These are phyloP conservation scores for Erebia ligea DNA, from an alignment of 2,888 invertebrate species.

Conservation along the genomic window DNA sequence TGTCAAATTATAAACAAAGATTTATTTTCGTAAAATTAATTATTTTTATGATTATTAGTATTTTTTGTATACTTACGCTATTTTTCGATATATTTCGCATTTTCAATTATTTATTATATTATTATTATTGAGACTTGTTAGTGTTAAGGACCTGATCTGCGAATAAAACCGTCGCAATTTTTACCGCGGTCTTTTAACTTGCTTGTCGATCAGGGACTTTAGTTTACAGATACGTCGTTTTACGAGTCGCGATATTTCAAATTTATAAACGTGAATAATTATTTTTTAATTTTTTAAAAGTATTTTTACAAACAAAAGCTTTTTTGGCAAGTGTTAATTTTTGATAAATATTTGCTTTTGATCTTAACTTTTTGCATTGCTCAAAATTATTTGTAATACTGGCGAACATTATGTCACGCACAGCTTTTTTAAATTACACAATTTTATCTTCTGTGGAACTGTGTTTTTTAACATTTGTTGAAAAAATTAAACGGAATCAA, in stretches of 20 bases:
- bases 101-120: slow-evolving; percentile 10
- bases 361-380: slow-evolving; percentile 22
- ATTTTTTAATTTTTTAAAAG: slow-evolving; percentile 31
- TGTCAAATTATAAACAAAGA: slow-evolving; percentile 33
- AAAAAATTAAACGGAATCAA: no score
- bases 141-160: background rate
- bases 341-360: slow-evolving; percentile 25
- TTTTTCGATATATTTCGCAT: background rate
- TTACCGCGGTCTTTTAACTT: no score
- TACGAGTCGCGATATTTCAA: slow-evolving; percentile 1
- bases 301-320: slow-evolving; percentile 25
- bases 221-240: slow-evolving; percentile 9
- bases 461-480: no score
- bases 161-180: no score
- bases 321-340: slow-evolving; percentile 35
- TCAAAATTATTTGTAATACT: slow-evolving; percentile 20
- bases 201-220: no score
- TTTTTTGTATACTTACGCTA: background rate
- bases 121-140: background rate
- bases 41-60: slow-evolving; percentile 7
- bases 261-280: slow-evolving; percentile 9
- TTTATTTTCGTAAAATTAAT: slow-evolving; percentile 29
- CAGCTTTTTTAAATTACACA: background rate
- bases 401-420: slow-evolving; percentile 2
- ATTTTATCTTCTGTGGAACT: no score